Evolutionary conservation across 2,797 vertebrate species (phyloP), one percentile per base, ranked within the genome.

Genomic region (Synaphobranchus kaupii): DNA sequence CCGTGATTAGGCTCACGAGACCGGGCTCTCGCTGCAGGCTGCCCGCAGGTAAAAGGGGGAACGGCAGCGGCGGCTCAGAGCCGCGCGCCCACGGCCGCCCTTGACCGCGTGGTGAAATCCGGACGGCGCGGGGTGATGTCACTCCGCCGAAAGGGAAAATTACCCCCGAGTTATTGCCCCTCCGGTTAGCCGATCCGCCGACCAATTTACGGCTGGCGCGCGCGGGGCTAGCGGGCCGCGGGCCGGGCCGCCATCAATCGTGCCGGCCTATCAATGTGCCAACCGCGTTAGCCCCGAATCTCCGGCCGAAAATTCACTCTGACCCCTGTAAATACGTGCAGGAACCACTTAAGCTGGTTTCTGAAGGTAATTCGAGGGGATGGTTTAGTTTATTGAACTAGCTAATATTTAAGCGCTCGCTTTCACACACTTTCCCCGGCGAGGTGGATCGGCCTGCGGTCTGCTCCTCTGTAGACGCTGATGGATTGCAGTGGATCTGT

Each of bases 1-100:
- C 88, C 88, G 87, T 88, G 90, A 90, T 90, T 86, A 90, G 90
- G 88, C 90, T 92, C 90, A 90, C 90, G 90, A 90, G 44, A 87
- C 8, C 87, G 89, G 90, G 9, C 91, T 12, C 91, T 95, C 93
- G 91, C 94, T 93, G 83, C n/a, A 48, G 90, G 90, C 88, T 84
- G 68, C 85, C 85, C 71, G 25, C 52, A 44, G n/a, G 82, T 47
- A 48, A 39, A 39, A 10, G 52, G 47, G 44, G 47, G 25, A n/a
- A 66, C 5, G 48, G 52, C 25, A 4, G 13, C 8, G 22, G 10
- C 39, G 25, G 20, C 78, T 68, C 31, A 34, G 28, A 48, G 10
- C 12, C 68, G 17, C 3, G 10, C 47, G 10, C 85, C 86, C 56
- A 9, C 39, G 10, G 84, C 87, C 89, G 87, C 88, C 86, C 88